Evolutionary conservation across 2,113 vertebrate genomes (phyloP).

Genomic region (Onychostruthus taczanowskii): DNA sequence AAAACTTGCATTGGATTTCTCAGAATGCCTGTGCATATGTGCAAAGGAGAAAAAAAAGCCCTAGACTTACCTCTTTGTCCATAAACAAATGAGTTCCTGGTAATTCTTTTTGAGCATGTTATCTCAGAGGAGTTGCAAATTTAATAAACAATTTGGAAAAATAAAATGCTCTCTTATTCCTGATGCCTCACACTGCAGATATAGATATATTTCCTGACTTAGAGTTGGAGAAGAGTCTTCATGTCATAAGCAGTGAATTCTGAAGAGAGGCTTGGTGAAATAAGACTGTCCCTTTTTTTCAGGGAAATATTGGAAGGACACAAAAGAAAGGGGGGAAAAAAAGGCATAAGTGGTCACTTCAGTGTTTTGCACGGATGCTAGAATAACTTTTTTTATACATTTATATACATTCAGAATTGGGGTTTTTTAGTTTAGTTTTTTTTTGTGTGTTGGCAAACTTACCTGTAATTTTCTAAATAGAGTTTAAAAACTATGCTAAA

Average conservation of each 20-base stretch:
- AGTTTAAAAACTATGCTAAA: not conserved
- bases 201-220: not conserved
- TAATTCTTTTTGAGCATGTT: not conserved
- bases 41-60: not conserved
- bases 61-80: not conserved
- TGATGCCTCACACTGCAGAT: not conserved
- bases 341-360: not conserved
- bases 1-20: not conserved
- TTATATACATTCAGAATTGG: not conserved
- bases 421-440: fast-evolving
- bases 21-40: not conserved
- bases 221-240: not conserved
- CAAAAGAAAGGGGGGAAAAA: not conserved
- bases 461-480: not conserved
- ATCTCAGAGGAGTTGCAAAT: not conserved
- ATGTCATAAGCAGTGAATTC: not conserved
- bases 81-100: not conserved
- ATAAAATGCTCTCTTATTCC: not conserved
- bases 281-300: not conserved
- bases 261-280: not conserved
- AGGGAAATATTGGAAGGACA: not conserved
- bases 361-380: not conserved
- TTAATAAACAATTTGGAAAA: not conserved
- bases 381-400: not conserved
- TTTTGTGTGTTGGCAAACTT: not conserved